Evolutionary conservation across 2,113 vertebrate species (phyloP), one percentile per base, ranked within the genome.

Genomic region (Bostrychus sinensis): DNA sequence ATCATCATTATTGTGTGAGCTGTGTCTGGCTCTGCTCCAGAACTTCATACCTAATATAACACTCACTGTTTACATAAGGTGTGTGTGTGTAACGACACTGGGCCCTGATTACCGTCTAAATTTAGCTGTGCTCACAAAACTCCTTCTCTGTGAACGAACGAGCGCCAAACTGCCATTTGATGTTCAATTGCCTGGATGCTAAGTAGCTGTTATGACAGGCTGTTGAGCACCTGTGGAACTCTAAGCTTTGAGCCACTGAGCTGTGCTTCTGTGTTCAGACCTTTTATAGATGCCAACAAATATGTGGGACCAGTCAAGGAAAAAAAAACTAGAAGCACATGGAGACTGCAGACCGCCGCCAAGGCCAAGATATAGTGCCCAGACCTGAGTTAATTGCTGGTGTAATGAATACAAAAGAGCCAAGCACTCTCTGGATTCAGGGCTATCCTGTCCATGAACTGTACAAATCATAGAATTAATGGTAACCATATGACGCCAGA

Each of bases 131-230:
- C 38, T 56, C 62, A 46, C 56, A 43, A 65, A 73, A 66, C 68
- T 70, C 61, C 54, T 59, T 20, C 42, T 70, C 28, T 11, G 41
- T 63, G 50, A 72, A 61, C 36, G n/a, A 76, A 73, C 46, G 56
- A 56, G 65, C 36, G 19, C 63, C 46, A 63, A 63, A 66, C 60
- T 60, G 36, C 61, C 23, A 8, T 64, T 68, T 72, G 61, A 67
- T 62, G 56, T 68, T 64, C 39, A 75, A 51, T 78, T 82, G 74
- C 54, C 57, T 67, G 48, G 28, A 41, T 37, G 62, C 48, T 72
- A 66, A 83, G 60, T 68, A 62, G 45, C 65, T 86, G 59, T 75
- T 72, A 61, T 66, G 69, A 78, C 54, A 56, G 53, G 37, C 57
- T 36, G 13, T 74, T 58, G 39, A 67, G 62, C 61, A 83, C 75